Evolutionary conservation across 1,140 invertebrate genomes (phyloP).

Genomic region (Cyphomyrmex costatus): DNA sequence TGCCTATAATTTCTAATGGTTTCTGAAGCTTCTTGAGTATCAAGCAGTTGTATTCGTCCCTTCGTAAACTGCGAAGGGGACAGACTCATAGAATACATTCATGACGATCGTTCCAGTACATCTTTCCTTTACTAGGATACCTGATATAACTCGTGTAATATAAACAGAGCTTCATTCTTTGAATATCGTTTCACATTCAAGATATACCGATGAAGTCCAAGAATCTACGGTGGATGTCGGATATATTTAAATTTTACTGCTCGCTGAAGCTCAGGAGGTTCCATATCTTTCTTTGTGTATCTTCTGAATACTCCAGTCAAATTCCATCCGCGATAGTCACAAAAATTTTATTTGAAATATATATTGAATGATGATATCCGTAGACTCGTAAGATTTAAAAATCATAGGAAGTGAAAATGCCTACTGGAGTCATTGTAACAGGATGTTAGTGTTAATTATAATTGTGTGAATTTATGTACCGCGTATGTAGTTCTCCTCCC

Average conservation of each 20-base stretch:
- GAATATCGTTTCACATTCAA: slow-evolving; percentile 43
- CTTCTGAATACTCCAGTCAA: slow-evolving; percentile 9
- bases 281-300: slow-evolving; percentile 30
- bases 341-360: not conserved
- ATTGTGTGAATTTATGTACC: too few relatives aligned
- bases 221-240: slow-evolving; percentile 29
- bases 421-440: too few relatives aligned
- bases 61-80: not conserved
- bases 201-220: slow-evolving; percentile 21
- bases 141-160: slow-evolving; percentile 1
- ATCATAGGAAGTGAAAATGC: too few relatives aligned
- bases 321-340: slow-evolving; percentile 7
- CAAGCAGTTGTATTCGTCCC: not conserved
- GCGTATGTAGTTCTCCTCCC: too few relatives aligned
- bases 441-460: too few relatives aligned
- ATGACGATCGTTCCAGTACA: not conserved
- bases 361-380: too few relatives aligned
- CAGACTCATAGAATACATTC: not conserved
- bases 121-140: slow-evolving; percentile 18
- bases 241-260: slow-evolving; percentile 62
- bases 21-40: not conserved
- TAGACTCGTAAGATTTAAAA: too few relatives aligned
- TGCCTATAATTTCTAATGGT: not conserved
- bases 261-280: slow-evolving; percentile 20
- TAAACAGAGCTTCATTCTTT: slow-evolving; percentile 46